Evolutionary conservation across 23 tunicate genomes (phyloP), one percentile per base, ranked within the genome.

Genomic region (Styela plicata): DNA sequence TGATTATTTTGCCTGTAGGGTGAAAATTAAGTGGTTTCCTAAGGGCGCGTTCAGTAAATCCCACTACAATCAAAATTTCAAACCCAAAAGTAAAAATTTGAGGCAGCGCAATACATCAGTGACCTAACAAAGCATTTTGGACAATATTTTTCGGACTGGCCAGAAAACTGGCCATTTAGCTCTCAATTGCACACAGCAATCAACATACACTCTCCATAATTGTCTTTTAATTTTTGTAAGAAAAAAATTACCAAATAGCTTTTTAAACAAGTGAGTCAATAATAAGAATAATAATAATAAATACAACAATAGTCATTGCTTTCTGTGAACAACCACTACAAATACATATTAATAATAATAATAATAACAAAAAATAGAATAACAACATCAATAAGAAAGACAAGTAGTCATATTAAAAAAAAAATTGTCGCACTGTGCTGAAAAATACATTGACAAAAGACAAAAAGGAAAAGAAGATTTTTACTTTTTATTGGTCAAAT

Each of bases 241-340:
- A 71, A 71, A 71, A 66, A 71, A 71, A 71, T 71, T 71, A 71
- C 77, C 77, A 71, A 71, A 71, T 71, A 71, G 77, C 34, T 71
- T 71, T 28, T 71, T 26, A 71, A 71, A 71, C 77, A 32, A 21
- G 77, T 44, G 57, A 44, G 57, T 44, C 57, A 44, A 44, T 44
- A 44, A 44, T 44, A 44, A 44, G 7, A 44, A 44, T 44, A 44
- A 44, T 44, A 44, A 44, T 44, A 44, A 13, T 44, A 44, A 44
- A 44, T 44, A 44, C 57, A 44, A 5, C 57, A 44, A 44, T 44
- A 44, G 57, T 13, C 57, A 44, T 44, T 44, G 57, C 57, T 44
- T 44, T 44, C 57, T 44, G 57, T 44, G 57, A 44, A 44, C 57
- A 44, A 44, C 57, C 13, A 44, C 57, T 13, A 44, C 57, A 44